Percentiles rank a stretch among this genome's conserved stretches.
These are phyloP conservation scores for Drosophila colorata DNA, from an alignment of 2,888 invertebrate species.

Conservation along the genomic window DNA sequence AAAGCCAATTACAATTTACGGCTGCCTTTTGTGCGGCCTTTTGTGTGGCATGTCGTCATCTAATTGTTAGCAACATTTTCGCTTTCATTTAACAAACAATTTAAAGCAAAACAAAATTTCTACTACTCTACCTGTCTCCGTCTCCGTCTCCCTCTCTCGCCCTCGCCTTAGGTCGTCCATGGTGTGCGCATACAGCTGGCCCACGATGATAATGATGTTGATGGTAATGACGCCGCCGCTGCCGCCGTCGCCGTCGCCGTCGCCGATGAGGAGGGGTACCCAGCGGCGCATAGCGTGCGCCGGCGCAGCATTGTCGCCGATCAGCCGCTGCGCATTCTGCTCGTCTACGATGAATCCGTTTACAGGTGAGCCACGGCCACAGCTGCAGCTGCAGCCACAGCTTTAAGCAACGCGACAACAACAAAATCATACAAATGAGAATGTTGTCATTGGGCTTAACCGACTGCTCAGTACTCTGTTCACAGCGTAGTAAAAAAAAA, in stretches of 20 bases:
- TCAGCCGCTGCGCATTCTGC: slow-evolving; percentile 93
- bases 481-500: neutral
- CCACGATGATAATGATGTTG: slow-evolving; percentile 87
- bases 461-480: neutral
- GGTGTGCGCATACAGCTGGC: slow-evolving; percentile 92
- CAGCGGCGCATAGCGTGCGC: slow-evolving; percentile 86
- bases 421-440: neutral
- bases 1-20: slow-evolving; percentile 58
- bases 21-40: slow-evolving; percentile 63
- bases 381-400: slow-evolving; percentile 8
- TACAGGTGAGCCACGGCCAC: slow-evolving; percentile 89
- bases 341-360: slow-evolving; percentile 95
- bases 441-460: neutral
- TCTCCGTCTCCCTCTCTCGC: no score
- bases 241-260: slow-evolving; percentile 57
- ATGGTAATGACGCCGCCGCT: slow-evolving; percentile 74
- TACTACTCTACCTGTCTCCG: neutral
- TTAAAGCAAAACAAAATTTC: slow-evolving; percentile 15
- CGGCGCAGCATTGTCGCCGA: slow-evolving; percentile 90
- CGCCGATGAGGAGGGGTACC: slow-evolving; percentile 88
- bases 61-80: slow-evolving; percentile 63
- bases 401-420: neutral
- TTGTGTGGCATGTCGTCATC: slow-evolving; percentile 70
- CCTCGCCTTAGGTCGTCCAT: slow-evolving; percentile 89
- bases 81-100: slow-evolving; percentile 59